Base-by-base conservation (phyloP, 2,113 vertebrate species). In the Nymphicus hollandicus region DNA sequence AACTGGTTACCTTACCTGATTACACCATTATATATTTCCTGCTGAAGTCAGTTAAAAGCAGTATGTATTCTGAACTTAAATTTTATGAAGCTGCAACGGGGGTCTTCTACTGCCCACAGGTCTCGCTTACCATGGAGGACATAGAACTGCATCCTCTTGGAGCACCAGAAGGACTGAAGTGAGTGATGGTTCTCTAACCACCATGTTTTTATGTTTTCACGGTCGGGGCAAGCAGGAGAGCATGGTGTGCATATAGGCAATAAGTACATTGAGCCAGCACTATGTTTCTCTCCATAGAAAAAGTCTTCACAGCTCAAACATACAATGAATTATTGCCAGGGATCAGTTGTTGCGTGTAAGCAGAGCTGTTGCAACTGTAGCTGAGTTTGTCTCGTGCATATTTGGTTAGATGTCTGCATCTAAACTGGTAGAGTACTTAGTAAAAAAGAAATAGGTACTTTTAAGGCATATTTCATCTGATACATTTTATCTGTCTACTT, bases 401-500 rank as follows among this genome's bases (percentile, higher is more conserved):
- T 89, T 25, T 86, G 16, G 8, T 81, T 68, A 71, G 33, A 69
- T 64, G 35, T 72, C n/a, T 88, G 17, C 35, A 56, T 64, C 29
- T 79, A 84, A 81, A 74, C 69, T 11, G 6, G 29, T 52, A 84
- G 22, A 7, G n/a, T 68, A 47, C 43, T 27, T 64, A 76, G 39
- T 52, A 56, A 85, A 86, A 89, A 93, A 71, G 8, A 72, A 92
- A 79, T 25, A 69, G 29, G 35, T 79, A 69, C 19, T 84, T 93
- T 79, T 60, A 87, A 89, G 27, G 3, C 65, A 61, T 84, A 76
- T 89, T 93, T 95, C 56, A 79, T 89, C 73, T 79, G 56, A 71
- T 91, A 63, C 79, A 91, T 72, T 92, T 87, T 65, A 86, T 52
- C 83, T 95, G 61, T 84, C 94, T 95, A 52, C 83, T 92, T 96